These are phyloP conservation scores for Mus spicilegus DNA, from an alignment of 2,113 vertebrate species.

Conservation along the genomic window DNA sequence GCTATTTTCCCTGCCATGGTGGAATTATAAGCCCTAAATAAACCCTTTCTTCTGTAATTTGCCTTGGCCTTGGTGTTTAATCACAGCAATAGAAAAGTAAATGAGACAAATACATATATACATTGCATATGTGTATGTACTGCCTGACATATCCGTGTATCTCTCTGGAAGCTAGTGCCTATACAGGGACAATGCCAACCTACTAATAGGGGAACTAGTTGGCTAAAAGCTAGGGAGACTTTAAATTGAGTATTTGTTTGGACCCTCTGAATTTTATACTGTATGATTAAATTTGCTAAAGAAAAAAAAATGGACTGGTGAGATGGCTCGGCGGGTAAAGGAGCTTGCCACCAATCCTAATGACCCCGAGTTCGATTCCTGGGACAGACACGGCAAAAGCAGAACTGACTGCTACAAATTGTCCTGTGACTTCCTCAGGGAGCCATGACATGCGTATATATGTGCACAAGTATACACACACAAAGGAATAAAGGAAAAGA, in stretches of 20 bases:
- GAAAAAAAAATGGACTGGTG: neutral
- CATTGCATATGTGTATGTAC: no score
- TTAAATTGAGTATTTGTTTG: neutral
- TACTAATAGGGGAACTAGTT: neutral
- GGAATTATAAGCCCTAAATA: neutral
- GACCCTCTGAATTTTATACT: neutral
- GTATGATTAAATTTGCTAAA: neutral
- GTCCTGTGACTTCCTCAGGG: neutral
- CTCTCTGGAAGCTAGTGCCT: neutral
- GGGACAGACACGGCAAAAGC: neutral
- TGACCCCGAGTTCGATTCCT: no score
- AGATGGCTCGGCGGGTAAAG: neutral
- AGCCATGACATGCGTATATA: neutral
- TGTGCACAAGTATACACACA: neutral
- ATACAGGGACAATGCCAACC: neutral
- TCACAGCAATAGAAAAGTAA: neutral
- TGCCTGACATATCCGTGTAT: neutral
- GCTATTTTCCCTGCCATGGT: neutral
- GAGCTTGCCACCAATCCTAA: neutral
- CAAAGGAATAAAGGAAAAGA: neutral
- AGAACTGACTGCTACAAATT: neutral
- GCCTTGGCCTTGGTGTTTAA: neutral
- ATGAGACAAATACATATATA: neutral
- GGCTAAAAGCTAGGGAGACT: neutral
- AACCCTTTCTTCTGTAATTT: neutral